Base-by-base conservation (phyloP, 2,113 vertebrate species). In the Eulemur rufifrons region DNA sequence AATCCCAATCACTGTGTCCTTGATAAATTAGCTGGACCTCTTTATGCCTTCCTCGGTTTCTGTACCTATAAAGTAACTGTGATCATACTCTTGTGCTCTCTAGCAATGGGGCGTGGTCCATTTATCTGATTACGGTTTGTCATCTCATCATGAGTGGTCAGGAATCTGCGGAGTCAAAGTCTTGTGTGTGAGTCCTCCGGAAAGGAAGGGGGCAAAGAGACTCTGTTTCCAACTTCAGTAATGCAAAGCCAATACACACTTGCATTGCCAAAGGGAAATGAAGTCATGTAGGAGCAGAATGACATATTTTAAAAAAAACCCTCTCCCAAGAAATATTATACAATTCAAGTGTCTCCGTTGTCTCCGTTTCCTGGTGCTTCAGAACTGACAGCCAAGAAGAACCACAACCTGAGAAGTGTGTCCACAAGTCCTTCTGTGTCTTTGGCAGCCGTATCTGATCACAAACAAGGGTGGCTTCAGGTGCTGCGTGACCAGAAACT, bases 311-410 rank as follows among this genome's bases (percentile, higher is more conserved):
- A 37, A 37, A 25, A 11, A 68, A 63, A 85, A 68, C 45, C 14
- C 50, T 27, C 5, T n/a, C 17, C 6, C 73, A 84, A 25, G n/a
- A 68, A 45, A 37, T 89, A 63, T 37, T 8, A 47, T n/a, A 17
- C 54, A 73, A 66, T 74, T 74, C 71, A 80, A 12, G 20, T 11
- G 68, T 80, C 39, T 96, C 11, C n/a, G 5, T 88, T 11, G 68
- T 80, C 39, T 96, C 11, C 32, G 5, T 88, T 91, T 68, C 12
- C 2, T 64, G 15, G 63, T 39, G 2, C 63, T 66, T 84, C 12
- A 80, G 68, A 87, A 78, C 77, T 59, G n/a, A 63, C 21, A 73
- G 68, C 39, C 89, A 15, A 42, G 56, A n/a, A 93, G 59, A 87
- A 18, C 18, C 11, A 39, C 52, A 59, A 37, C 17, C 25, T 27